phyloP scores from a whole-genome alignment of 1,140 invertebrate species.

The Elymnias hypermnestra region DNA sequence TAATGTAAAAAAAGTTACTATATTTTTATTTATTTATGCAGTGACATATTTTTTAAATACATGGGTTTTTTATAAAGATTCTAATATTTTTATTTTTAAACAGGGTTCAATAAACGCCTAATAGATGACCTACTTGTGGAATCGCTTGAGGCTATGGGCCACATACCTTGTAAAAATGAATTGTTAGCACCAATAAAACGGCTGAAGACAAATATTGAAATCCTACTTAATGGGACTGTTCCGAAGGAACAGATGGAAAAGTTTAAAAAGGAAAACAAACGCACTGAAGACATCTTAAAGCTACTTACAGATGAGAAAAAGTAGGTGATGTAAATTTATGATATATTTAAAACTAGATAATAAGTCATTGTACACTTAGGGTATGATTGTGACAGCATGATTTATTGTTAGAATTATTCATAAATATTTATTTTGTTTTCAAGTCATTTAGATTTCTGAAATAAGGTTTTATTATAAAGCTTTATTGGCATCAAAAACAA shows the following conservation, averaged over 20 bases:
- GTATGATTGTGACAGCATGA: too few relatives aligned
- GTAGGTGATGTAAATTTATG: constrained; percentile 8
- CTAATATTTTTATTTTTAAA: constrained; percentile 21
- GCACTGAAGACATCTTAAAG: constrained; percentile 86
- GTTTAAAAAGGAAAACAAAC: constrained; percentile 83
- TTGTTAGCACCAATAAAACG: constrained; percentile 77
- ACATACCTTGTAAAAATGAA: constrained; percentile 78
- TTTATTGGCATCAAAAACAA: too few relatives aligned
- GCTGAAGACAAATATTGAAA: constrained; percentile 84
- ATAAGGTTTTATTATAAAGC: too few relatives aligned
- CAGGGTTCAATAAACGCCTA: constrained; percentile 83
- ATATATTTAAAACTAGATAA: too few relatives aligned
- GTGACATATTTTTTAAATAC: not conserved
- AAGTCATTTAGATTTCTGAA: too few relatives aligned
- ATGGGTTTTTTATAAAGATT: not conserved
- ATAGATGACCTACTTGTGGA: constrained; percentile 89
- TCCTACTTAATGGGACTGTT: constrained; percentile 88
- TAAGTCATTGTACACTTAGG: too few relatives aligned
- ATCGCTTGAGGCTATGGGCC: constrained; percentile 84
- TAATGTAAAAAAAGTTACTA: too few relatives aligned
- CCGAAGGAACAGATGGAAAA: constrained; percentile 86
- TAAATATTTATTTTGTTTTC: too few relatives aligned
- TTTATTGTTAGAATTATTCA: too few relatives aligned
- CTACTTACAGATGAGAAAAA: constrained; percentile 78
- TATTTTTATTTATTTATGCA: not conserved